phyloP scores from a whole-genome alignment of 2,797 vertebrate species.

The Morelia viridis region DNA sequence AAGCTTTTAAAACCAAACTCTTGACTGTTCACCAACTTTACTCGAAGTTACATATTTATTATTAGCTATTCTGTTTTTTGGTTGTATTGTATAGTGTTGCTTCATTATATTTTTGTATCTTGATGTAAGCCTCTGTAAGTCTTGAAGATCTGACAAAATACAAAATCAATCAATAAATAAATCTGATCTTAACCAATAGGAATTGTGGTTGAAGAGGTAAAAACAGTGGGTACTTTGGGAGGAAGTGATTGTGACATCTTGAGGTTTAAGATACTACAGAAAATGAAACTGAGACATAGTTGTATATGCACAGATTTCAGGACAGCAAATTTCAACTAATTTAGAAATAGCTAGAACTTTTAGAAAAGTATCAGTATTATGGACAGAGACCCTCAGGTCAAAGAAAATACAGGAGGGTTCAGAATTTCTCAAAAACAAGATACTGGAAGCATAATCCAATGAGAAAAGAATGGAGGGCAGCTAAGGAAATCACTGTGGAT shows the following conservation, averaged over 20 bases:
- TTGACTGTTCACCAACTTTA: not conserved
- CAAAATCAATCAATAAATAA: not conserved
- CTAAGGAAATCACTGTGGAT: not conserved
- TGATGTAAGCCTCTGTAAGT: not conserved
- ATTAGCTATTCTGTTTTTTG: not conserved
- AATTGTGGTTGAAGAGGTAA: not conserved
- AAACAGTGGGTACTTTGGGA: not conserved
- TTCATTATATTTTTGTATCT: not conserved
- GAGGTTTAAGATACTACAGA: not conserved
- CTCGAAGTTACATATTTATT: not conserved
- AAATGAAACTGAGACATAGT: not conserved
- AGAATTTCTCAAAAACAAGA: not conserved
- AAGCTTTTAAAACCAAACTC: not conserved
- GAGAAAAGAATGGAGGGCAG: not conserved
- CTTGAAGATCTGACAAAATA: not conserved
- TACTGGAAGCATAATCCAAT: not conserved
- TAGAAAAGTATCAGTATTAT: not conserved
- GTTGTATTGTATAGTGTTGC: not conserved
- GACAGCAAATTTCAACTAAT: not conserved
- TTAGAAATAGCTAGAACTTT: not conserved
- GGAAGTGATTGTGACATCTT: not conserved
- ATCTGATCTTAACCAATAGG: not conserved
- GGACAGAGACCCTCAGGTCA: not conserved
- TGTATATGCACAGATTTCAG: not conserved
- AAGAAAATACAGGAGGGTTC: not conserved